phyloP scores from a whole-genome alignment of 2,797 vertebrate species.

The Amblyopsis hoosieri region DNA sequence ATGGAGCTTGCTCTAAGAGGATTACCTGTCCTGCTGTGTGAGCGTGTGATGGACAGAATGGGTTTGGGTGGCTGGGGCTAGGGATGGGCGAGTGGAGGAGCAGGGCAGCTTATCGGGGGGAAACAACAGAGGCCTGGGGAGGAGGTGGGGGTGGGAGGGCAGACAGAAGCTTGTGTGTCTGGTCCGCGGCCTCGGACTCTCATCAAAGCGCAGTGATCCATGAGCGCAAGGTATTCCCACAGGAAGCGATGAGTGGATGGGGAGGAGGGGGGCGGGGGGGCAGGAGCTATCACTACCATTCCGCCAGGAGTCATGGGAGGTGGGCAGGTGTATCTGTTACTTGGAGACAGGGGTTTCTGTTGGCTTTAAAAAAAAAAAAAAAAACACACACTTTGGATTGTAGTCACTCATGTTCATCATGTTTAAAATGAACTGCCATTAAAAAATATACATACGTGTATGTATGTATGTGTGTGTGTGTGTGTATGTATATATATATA shows the following conservation, averaged over 20 bases:
- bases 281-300: constrained; percentile 5
- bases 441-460: no score
- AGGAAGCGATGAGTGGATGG: constrained; percentile 15
- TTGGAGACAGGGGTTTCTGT: constrained; percentile 8
- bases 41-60: constrained; percentile 32
- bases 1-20: constrained; percentile 46
- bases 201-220: constrained; percentile 24
- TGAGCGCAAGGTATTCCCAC: constrained; percentile 29
- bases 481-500: neutral
- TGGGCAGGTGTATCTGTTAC: constrained; percentile 17
- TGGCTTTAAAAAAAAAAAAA: no score
- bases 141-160: neutral
- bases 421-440: no score
- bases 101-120: constrained; percentile 2
- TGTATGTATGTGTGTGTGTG: neutral
- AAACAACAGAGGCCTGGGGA: constrained; percentile 25
- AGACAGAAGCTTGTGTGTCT: constrained; percentile 25
- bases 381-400: no score
- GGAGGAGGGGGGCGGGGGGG: neutral
- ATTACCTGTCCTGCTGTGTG: constrained; percentile 30
- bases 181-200: constrained; percentile 15
- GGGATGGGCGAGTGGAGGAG: constrained; percentile 4
- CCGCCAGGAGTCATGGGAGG: constrained; percentile 23
- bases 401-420: no score
- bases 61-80: constrained; percentile 17